These are phyloP conservation scores for Mythimna albipuncta DNA, from an alignment of 2,888 invertebrate species.

Conservation along the genomic window DNA sequence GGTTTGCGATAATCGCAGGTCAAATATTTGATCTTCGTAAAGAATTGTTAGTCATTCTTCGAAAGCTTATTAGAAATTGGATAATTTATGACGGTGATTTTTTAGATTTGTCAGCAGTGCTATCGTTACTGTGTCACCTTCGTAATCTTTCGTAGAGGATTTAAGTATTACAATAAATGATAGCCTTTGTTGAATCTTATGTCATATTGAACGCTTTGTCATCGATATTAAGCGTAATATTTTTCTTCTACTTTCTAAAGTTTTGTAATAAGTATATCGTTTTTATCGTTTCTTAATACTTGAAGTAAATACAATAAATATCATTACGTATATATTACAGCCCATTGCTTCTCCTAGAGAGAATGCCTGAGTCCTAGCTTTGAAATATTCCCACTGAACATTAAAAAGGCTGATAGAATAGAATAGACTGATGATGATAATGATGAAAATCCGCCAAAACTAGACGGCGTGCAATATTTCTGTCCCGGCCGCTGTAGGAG, in stretches of 20 bases:
- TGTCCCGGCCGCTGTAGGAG: too few species aligned
- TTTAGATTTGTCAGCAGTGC: conserved; percentile 46
- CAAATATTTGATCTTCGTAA: conserved; percentile 64
- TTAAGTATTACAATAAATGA: conserved; percentile 55
- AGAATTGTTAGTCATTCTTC: conserved; percentile 58
- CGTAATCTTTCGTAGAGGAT: conserved; percentile 50
- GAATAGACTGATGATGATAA: too few species aligned
- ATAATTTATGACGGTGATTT: conserved; percentile 55
- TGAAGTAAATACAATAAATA: background rate
- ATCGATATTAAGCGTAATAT: conserved; percentile 29
- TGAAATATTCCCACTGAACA: too few species aligned
- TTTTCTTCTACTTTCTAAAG: conserved; percentile 10
- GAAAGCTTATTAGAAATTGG: conserved; percentile 58
- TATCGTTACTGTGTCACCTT: conserved; percentile 57
- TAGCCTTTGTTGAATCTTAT: conserved; percentile 55
- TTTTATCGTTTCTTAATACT: background rate
- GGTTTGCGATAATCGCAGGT: conserved; percentile 57
- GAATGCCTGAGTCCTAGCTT: too few species aligned
- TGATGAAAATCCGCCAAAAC: too few species aligned
- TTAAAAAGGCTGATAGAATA: too few species aligned
- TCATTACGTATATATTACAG: background rate
- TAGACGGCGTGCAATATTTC: too few species aligned
- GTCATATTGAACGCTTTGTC: conserved; percentile 53
- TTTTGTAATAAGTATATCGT: background rate
- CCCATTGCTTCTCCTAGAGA: too few species aligned